These are phyloP conservation scores for Cheilosia pagana DNA, from an alignment of 2,888 invertebrate genomes.

Conservation along the genomic window DNA sequence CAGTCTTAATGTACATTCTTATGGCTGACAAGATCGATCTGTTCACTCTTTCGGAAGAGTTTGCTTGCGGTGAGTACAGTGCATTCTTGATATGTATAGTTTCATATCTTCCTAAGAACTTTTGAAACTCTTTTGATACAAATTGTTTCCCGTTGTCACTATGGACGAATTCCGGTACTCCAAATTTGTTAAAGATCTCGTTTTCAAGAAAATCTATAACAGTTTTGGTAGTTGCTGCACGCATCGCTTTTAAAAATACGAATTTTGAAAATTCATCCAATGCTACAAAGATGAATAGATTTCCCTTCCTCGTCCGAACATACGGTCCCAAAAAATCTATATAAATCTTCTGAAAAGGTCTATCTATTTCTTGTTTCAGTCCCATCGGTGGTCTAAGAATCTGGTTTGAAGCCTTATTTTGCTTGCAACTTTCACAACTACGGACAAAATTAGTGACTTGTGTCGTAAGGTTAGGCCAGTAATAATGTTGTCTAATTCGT, in stretches of 20 bases:
- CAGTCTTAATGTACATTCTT: neutral
- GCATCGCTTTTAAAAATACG: constrained; percentile 22
- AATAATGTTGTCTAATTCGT: neutral
- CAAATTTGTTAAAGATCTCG: constrained; percentile 76
- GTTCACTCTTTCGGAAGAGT: constrained; percentile 62
- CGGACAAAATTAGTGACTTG: neutral
- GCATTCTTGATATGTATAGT: no score
- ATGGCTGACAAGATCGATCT: constrained; percentile 49
- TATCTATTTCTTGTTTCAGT: neutral
- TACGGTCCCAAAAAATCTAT: constrained; percentile 69
- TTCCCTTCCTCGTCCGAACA: constrained; percentile 56
- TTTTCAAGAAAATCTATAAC: no score
- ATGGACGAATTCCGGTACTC: constrained; percentile 74
- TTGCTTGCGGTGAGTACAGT: constrained; percentile 8
- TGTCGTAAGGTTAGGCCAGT: constrained; percentile 2
- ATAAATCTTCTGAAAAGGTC: constrained; percentile 62
- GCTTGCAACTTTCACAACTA: neutral
- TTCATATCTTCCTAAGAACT: neutral
- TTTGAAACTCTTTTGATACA: neutral
- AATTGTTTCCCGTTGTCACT: constrained; percentile 76
- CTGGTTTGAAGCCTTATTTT: neutral
- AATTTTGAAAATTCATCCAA: constrained; percentile 58
- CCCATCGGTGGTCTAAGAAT: constrained; percentile 34
- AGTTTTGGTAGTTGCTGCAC: neutral
- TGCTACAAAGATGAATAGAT: constrained; percentile 38